Percentiles rank a stretch among this genome's conserved stretches.
Evolutionary conservation across 2,113 vertebrate species (phyloP).

Genomic region (Bos javanicus): DNA sequence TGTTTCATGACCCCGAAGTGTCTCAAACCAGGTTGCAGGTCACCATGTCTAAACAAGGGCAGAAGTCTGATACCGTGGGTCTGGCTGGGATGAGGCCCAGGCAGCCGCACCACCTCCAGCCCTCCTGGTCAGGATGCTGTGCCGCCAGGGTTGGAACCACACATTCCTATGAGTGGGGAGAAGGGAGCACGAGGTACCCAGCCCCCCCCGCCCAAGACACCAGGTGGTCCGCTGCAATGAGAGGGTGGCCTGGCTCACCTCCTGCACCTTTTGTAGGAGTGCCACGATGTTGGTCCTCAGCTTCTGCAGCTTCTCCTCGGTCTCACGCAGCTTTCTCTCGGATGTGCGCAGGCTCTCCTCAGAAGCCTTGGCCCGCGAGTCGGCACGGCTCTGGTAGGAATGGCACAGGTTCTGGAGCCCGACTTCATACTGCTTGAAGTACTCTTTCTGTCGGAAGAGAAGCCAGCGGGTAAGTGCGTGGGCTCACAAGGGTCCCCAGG

Average conservation of each 20-base stretch:
- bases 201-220: neutral
- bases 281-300: conserved; percentile 96
- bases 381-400: conserved; percentile 94
- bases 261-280: conserved; percentile 97
- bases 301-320: conserved; percentile 95
- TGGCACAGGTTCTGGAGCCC: conserved; percentile 96
- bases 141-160: conserved; percentile 43
- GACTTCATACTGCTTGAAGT: conserved; percentile 97
- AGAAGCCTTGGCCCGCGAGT: conserved; percentile 91
- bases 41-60: conserved; percentile 3
- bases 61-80: conserved; percentile 3
- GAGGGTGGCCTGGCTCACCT: conserved; percentile 84
- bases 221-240: conserved; percentile 6
- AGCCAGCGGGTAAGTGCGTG: neutral
- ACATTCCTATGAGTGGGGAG: conserved; percentile 34
- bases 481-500: neutral
- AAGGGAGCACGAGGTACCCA: neutral
- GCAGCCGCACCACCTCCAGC: conserved; percentile 34
- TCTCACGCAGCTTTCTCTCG: conserved; percentile 89
- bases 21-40: conserved; percentile 25
- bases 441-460: conserved; percentile 89
- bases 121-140: conserved; percentile 30
- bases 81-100: conserved; percentile 35
- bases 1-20: conserved; percentile 19
- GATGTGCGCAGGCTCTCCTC: conserved; percentile 90